Conservation (phyloP, 2,888 invertebrate species). For the Nemotelus nigrinus region DNA sequence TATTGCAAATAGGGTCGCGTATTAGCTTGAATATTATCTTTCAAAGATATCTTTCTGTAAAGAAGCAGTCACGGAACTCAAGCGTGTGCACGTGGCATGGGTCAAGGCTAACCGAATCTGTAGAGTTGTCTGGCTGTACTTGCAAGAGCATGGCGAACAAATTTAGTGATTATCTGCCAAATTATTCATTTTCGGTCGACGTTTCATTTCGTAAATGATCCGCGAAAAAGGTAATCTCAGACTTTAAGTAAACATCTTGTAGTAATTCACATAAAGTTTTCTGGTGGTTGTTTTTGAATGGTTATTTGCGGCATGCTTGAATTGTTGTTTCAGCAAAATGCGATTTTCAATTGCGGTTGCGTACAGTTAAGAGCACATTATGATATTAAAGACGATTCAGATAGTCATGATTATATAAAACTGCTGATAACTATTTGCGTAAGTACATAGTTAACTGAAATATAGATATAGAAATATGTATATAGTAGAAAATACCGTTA, state of each 20-base stretch:
- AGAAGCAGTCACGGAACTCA: neutral
- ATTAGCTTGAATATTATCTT: constrained; percentile 30
- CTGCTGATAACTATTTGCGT: too few relatives aligned
- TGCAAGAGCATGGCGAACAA: constrained; percentile 6
- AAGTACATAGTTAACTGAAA: too few relatives aligned
- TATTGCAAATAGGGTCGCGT: constrained; percentile 38
- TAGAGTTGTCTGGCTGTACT: neutral
- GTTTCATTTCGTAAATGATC: constrained; percentile 43
- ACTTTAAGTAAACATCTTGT: constrained; percentile 40
- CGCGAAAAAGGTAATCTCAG: constrained; percentile 42
- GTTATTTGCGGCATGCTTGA: constrained; percentile 17
- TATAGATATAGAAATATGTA: too few relatives aligned
- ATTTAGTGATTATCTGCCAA: constrained; percentile 42
- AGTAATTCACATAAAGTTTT: constrained; percentile 35
- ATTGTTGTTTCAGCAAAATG: neutral
- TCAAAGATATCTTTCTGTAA: constrained; percentile 22
- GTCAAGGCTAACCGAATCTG: neutral
- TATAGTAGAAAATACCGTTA: too few relatives aligned
- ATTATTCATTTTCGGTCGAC: constrained; percentile 41
- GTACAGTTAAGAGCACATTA: too few relatives aligned
- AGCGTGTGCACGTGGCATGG: neutral
- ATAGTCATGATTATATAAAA: too few relatives aligned
- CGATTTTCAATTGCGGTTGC: too few relatives aligned
- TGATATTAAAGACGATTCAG: too few relatives aligned
- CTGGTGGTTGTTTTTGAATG: neutral